Percentiles rank a stretch among this genome's conserved stretches.
Conservation (phyloP, 2,113 vertebrate genomes). For the Salvator merianae region DNA sequence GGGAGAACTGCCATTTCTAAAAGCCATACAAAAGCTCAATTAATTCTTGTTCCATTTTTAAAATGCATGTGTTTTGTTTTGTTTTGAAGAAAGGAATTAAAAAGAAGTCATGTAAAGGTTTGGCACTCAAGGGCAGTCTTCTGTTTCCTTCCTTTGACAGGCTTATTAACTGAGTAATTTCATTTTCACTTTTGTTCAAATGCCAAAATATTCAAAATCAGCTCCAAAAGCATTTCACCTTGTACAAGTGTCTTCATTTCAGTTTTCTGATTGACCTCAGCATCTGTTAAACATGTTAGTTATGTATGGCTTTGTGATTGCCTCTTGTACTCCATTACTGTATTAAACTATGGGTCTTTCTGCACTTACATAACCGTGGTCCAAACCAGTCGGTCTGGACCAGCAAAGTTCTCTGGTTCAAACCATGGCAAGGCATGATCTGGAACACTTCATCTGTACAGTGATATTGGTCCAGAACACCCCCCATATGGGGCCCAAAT, state of each 20-base stretch:
- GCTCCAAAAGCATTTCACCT: background rate
- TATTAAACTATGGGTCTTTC: too few species aligned
- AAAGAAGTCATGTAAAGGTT: constrained; percentile 1
- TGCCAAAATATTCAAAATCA: constrained; percentile 25
- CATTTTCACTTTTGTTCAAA: background rate
- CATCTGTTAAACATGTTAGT: background rate
- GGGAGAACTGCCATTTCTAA: constrained; percentile 19
- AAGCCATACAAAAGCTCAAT: constrained; percentile 13
- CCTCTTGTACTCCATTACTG: too few species aligned
- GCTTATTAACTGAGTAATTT: background rate
- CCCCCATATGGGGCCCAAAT: too few species aligned
- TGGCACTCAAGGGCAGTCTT: background rate
- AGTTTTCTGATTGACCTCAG: background rate
- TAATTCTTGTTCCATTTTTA: constrained; percentile 11
- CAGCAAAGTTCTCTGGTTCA: too few species aligned
- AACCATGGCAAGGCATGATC: too few species aligned
- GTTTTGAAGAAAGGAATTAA: background rate
- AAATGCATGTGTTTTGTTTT: background rate
- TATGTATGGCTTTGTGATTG: background rate
- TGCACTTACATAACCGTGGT: too few species aligned
- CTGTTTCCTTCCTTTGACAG: constrained; percentile 11
- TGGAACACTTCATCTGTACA: too few species aligned
- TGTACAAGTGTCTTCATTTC: background rate
- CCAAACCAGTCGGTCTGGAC: too few species aligned
- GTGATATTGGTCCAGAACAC: too few species aligned